Conservation (phyloP, 2,888 invertebrate species). For the Chaetogeoica ovagalla region DNA sequence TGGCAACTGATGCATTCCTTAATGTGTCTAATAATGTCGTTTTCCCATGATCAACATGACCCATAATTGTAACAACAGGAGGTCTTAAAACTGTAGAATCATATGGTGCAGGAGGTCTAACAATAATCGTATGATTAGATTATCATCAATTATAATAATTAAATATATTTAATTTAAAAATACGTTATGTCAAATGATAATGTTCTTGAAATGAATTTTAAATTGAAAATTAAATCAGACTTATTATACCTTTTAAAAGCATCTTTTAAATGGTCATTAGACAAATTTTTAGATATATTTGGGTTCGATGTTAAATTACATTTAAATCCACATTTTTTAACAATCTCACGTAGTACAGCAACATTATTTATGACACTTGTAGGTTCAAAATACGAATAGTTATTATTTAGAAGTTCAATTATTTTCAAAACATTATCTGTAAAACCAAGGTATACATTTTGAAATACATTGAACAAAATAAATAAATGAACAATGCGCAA, state of each 20-base stretch:
- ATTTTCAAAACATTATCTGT: conserved; percentile 72
- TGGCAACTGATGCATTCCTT: conserved; percentile 82
- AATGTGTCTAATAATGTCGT: conserved; percentile 92
- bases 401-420: conserved; percentile 68
- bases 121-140: conserved; percentile 56
- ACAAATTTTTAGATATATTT: conserved; percentile 60
- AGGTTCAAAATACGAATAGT: conserved; percentile 64
- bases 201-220: conserved; percentile 57
- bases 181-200: not conserved
- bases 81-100: conserved; percentile 73
- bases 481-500: not conserved
- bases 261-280: conserved; percentile 59
- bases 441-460: not conserved
- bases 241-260: conserved; percentile 55
- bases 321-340: conserved; percentile 71
- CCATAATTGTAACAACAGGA: conserved; percentile 98
- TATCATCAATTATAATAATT: conserved; percentile 55
- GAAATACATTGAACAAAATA: not conserved
- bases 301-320: conserved; percentile 66
- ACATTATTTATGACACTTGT: conserved; percentile 68
- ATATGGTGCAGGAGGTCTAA: conserved; percentile 68
- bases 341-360: conserved; percentile 69
- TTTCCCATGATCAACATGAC: conserved; percentile 99
- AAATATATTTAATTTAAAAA: not conserved
- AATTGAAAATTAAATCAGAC: not conserved